Conservation (phyloP, 2,888 invertebrate species). For the Antheraea yamamai region DNA sequence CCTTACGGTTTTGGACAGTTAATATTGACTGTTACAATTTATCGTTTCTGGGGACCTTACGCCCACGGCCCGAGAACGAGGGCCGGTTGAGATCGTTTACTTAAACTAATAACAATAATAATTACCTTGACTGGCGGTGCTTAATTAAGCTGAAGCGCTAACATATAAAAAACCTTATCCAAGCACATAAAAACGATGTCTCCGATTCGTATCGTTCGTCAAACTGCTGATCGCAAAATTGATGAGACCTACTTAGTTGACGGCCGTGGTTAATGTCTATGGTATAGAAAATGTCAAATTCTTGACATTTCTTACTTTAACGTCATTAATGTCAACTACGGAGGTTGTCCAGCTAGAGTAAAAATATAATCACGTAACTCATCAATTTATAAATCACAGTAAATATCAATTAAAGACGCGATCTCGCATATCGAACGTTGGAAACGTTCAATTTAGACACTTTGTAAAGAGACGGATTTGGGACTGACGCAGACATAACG, state of each 20-base stretch:
- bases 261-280: neutral
- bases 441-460: neutral
- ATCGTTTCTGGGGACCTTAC: slow-evolving; percentile 37
- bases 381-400: neutral
- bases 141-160: slow-evolving; percentile 68
- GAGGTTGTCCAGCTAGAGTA: neutral
- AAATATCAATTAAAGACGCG: neutral
- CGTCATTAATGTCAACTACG: neutral
- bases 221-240: neutral
- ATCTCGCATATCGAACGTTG: neutral
- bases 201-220: slow-evolving; percentile 16
- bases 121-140: slow-evolving; percentile 70
- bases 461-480: neutral
- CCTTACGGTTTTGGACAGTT: too few relatives aligned
- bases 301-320: neutral
- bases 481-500: neutral
- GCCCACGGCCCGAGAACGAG: slow-evolving; percentile 64
- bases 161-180: slow-evolving; percentile 36
- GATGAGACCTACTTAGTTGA: neutral
- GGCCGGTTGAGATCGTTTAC: slow-evolving; percentile 79
- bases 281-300: too few relatives aligned
- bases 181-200: slow-evolving; percentile 51
- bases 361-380: neutral
- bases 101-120: slow-evolving; percentile 53
- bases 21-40: neutral